Evolutionary conservation across 2,888 invertebrate genomes (phyloP).

Genomic region (Hipparchia sbordonii): DNA sequence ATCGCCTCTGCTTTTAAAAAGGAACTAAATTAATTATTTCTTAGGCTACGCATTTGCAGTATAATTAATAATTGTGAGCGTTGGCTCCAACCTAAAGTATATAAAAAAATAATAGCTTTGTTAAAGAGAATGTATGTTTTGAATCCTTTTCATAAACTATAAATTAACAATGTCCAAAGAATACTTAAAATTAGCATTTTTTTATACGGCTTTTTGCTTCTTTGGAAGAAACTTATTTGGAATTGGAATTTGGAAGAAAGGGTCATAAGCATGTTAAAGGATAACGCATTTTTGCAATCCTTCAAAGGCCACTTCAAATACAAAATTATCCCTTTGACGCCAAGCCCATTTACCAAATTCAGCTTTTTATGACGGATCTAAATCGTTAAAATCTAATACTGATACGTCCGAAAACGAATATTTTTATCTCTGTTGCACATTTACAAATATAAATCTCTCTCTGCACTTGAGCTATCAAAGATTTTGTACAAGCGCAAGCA

Average conservation of each 20-base stretch:
- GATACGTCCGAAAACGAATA: background rate
- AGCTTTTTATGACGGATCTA: too few species aligned
- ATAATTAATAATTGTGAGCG: too few species aligned
- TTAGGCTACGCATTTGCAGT: background rate
- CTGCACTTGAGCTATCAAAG: background rate
- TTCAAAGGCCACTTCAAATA: too few species aligned
- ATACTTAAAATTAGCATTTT: too few species aligned
- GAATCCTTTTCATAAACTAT: background rate
- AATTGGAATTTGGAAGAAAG: too few species aligned
- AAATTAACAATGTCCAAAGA: background rate
- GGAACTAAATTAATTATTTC: constrained; percentile 1
- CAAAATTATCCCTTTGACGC: too few species aligned
- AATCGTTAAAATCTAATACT: too few species aligned
- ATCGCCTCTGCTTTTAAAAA: constrained; percentile 31
- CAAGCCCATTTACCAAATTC: too few species aligned
- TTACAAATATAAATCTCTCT: background rate
- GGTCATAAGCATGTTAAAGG: too few species aligned
- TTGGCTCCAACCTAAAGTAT: background rate
- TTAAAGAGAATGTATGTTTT: background rate
- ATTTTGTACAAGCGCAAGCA: background rate
- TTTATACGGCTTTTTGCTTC: too few species aligned
- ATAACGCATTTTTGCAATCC: too few species aligned
- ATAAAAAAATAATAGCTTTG: background rate
- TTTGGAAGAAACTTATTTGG: too few species aligned
- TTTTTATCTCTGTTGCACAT: background rate